Evolutionary conservation across 2,888 invertebrate species (phyloP), one percentile per base, ranked within the genome.

Genomic region (Eupithecia subfuscata): DNA sequence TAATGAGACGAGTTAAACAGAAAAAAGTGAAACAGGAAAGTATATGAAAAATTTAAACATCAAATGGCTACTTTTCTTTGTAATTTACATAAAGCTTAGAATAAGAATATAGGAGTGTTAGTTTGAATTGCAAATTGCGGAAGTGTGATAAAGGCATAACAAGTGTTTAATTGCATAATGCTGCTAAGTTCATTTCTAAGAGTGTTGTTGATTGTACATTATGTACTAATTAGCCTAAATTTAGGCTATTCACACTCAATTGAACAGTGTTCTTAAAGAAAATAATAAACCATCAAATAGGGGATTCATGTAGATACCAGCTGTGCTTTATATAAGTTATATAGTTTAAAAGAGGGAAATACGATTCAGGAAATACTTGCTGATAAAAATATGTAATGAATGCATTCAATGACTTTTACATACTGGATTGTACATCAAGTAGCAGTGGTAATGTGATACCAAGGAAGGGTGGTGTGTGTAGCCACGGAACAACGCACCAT

Each of bases 381-480:
- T 64, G 73, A 74, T 71, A 69, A 70, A 64, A 64, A 67, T 65
- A n/a, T n/a, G n/a, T n/a, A 71, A 68, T 63, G 48, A n/a, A 68
- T 40, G 11, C 40, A 67, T 11, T 40, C 37, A 37, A 22, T 67
- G 22, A n/a, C 67, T 68, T 43, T 71, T 68, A 56, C 56, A 65
- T 5, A 63, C 34, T 70, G 25, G 45, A 40, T 18, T 40, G 34
- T 63, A 70, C 63, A 43, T 30, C 40, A 16, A 9, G 52, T 60
- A 71, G 64, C 14, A 34, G 40, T 69, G 65, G 75, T 76, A 63
- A 79, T 60, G 48, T 76, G 72, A 79, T 74, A 77, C 71, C 56
- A 9, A 75, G 70, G 76, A 75, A 78, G 65, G 69, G 45, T 75
- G 69, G 65, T 34, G 70, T 75, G 68, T 75, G 68, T 69, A 75